Evolutionary conservation across 1,140 invertebrate genomes (phyloP), one percentile per base, ranked within the genome.

Genomic region (Acromyrmex charruanus): DNA sequence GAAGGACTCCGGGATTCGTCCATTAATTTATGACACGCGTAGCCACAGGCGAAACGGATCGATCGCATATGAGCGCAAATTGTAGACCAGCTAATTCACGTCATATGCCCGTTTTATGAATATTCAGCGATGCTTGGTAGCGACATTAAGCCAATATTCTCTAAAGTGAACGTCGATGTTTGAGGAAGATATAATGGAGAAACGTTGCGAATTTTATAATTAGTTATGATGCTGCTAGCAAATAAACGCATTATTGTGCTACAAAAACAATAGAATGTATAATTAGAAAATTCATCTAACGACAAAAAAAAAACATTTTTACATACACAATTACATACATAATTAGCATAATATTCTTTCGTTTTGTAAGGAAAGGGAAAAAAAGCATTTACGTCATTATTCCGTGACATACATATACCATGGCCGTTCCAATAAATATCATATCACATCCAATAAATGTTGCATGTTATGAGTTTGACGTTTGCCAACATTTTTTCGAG

Each of bases 11-110:
- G 21, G 28, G 16, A 58, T 21, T 79, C 18, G 12, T 66, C 6
- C 9, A 49, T 82, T 74, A 82, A 74, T 72, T 74, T 31, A n/a
- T 31, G 68, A 49, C 80, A 72, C 31, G 49, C 25, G n/a, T 59
- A n/a, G 28, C 44, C 18, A 35, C 9, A 16, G 9, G 49, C 28
- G 44, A 21, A 59, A 31, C 39, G 18, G 21, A 82, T 82, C 39
- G 68, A 72, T 82, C 79, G 66, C 1, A 55, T 14, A 55, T 35
- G 39, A 28, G 31, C 49, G 35, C 25, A 51, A 74, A 74, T 82
- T 61, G 69, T 31, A 59, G 68, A 61, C 55, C 55, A 49, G 53
- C 53, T 49, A 72, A 49, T 82, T 82, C 53, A 25, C 68, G 16
- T 69, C 35, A 16, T 58, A 2, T 14, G 21, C 0, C 9, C 53